A percentile compares a stretch with the other conserved stretches of the same genome.
phyloP scores from a whole-genome alignment of 2,113 vertebrate genomes.

The Ranitomeya imitator region DNA sequence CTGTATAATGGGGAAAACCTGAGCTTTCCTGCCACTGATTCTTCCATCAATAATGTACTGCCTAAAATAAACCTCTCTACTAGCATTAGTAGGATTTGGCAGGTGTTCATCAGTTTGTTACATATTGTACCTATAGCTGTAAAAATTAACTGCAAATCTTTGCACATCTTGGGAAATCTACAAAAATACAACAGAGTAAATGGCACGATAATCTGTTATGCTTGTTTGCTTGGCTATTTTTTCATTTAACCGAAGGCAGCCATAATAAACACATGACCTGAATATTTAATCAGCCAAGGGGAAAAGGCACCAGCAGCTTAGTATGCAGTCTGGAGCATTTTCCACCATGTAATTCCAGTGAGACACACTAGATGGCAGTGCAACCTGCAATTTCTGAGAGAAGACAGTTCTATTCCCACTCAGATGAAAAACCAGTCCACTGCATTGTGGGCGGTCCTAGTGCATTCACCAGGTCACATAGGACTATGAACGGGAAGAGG shows the following conservation, averaged over 20 bases:
- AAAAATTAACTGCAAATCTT: not conserved
- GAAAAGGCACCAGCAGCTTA: slow-evolving; percentile 34
- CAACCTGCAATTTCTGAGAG: slow-evolving; percentile 60
- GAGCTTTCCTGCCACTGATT: too few relatives aligned
- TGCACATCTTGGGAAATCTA: not conserved
- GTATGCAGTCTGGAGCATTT: not conserved
- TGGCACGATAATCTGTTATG: too few relatives aligned
- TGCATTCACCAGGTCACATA: slow-evolving; percentile 5
- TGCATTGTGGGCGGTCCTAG: not conserved
- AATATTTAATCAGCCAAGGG: slow-evolving; percentile 31
- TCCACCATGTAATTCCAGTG: slow-evolving; percentile 56
- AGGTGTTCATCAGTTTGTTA: not conserved
- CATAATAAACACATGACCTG: not conserved
- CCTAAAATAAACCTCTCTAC: not conserved
- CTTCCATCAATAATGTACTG: too few relatives aligned
- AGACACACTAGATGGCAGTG: slow-evolving; percentile 75
- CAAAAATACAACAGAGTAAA: not conserved
- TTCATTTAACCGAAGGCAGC: slow-evolving; percentile 4
- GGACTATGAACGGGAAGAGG: slow-evolving; percentile 54
- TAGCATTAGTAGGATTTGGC: not conserved
- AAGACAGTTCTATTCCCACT: not conserved
- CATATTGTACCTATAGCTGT: not conserved
- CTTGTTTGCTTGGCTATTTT: not conserved
- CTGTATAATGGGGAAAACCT: not conserved
- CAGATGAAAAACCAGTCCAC: slow-evolving; percentile 8